These are phyloP conservation scores for Drosophila elegans DNA, from an alignment of 1,140 invertebrate species.

Conservation along the genomic window DNA sequence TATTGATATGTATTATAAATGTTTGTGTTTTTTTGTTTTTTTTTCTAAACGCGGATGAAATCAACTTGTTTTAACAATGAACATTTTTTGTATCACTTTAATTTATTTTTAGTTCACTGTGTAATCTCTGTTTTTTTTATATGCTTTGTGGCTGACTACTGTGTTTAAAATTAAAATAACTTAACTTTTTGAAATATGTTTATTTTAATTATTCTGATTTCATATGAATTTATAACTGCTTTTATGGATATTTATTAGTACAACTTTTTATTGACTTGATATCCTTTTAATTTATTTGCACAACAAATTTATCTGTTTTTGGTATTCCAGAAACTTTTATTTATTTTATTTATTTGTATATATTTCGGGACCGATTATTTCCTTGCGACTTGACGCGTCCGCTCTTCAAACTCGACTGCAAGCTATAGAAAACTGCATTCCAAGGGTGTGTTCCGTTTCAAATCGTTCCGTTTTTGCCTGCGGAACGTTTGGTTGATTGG, in stretches of 20 bases:
- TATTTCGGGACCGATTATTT: slow-evolving; percentile 10
- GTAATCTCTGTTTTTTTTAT: not conserved
- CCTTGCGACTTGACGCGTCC: slow-evolving; percentile 59
- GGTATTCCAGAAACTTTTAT: not conserved
- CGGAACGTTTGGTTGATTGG: slow-evolving; percentile 42
- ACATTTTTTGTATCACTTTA: not conserved
- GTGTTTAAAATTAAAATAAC: too few species aligned
- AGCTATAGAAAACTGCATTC: slow-evolving; percentile 62
- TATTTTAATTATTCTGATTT: too few species aligned
- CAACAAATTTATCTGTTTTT: not conserved
- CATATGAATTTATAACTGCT: not conserved
- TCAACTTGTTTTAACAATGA: not conserved
- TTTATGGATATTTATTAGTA: not conserved
- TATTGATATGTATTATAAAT: too few species aligned
- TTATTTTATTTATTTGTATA: not conserved
- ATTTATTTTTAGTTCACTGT: not conserved
- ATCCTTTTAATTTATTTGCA: not conserved
- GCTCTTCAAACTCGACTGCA: slow-evolving; percentile 77
- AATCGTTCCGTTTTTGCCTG: slow-evolving; percentile 24
- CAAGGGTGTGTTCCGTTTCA: slow-evolving; percentile 33
- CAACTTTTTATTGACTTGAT: not conserved
- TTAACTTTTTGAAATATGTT: too few species aligned
- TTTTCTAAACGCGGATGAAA: not conserved
- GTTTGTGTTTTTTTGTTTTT: not conserved
- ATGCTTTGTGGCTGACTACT: too few species aligned